Evolutionary conservation across 2,888 invertebrate genomes (phyloP).

Genomic region (Cantharis lateralis): DNA sequence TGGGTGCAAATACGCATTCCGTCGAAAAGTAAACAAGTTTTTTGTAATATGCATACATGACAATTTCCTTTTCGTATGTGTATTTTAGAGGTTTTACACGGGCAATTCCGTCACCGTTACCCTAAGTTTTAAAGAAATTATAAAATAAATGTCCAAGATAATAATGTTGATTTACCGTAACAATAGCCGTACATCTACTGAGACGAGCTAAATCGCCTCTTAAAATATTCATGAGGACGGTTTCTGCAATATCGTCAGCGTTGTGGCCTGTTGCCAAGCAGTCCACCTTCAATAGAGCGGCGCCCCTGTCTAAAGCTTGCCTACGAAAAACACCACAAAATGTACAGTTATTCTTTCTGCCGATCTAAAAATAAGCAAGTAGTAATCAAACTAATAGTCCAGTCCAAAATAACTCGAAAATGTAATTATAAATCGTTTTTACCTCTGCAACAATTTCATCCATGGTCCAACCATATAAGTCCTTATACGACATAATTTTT

Average conservation of each 20-base stretch:
- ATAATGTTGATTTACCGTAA: constrained; percentile 67
- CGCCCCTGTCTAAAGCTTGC: constrained; percentile 95
- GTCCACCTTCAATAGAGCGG: constrained; percentile 82
- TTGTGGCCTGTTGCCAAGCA: constrained; percentile 97
- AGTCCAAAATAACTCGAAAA: too few relatives aligned
- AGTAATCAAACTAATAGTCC: too few relatives aligned
- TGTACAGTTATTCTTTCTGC: constrained; percentile 94
- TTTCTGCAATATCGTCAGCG: constrained; percentile 98
- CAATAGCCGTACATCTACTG: constrained; percentile 87
- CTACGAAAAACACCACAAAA: constrained; percentile 95
- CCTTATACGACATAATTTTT: constrained; percentile 94
- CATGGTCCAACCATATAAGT: constrained; percentile 99
- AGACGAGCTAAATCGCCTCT: constrained; percentile 95
- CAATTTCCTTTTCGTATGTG: constrained; percentile 98
- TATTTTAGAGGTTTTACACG: constrained; percentile 96
- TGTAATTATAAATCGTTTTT: constrained; percentile 42
- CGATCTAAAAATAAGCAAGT: constrained; percentile 60
- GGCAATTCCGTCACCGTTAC: constrained; percentile 78
- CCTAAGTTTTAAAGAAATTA: constrained; percentile 56
- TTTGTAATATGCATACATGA: constrained; percentile 98
- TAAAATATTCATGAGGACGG: constrained; percentile 95
- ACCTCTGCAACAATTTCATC: constrained; percentile 93
- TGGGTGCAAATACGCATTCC: constrained; percentile 97
- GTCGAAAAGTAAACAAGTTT: constrained; percentile 97
- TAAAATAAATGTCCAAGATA: neutral